Evolutionary conservation across 2,113 vertebrate species (phyloP), one percentile per base, ranked within the genome.

Genomic region (Apodemus sylvaticus): DNA sequence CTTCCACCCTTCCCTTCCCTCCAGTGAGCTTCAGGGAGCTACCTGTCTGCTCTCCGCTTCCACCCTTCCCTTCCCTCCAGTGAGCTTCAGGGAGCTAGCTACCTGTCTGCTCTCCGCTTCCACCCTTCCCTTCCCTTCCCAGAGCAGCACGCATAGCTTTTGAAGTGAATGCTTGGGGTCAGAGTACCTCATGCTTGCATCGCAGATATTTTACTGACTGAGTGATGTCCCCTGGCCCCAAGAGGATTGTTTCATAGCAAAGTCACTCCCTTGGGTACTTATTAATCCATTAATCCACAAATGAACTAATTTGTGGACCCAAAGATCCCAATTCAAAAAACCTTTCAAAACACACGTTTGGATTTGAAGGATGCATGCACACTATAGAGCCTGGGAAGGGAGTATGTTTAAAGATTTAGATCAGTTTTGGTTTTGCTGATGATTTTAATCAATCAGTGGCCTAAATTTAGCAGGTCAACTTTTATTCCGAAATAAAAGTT

Each of bases 401-500:
- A 58, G 51, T 34, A 51, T 70, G 88, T 92, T 74, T 92, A 31
- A 86, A 87, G 53, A 89, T 62, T 89, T 93, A 51, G 42, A 58
- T 70, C 48, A 68, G 3, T 76, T 91, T 76, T 86, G 8, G 77
- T 77, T 60, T 60, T n/a, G 70, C 3, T 89, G 48, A 7, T 68
- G 16, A 90, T 58, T 90, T 90, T 93, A 90, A 96, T 45, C 29
- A 53, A 76, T 42, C 12, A 55, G 26, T 45, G 24, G 7, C 78
- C 29, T 39, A 90, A 55, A 87, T 60, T 62, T 85, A 87, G 34
- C 26, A 85, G 36, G 31, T 94, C 79, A 92, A 86, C 8, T 91
- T 93, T 81, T 73, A 86, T 82, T 94, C 95, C 31, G 71, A 77
- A 24, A 31, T n/a, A n/a, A n/a, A n/a, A n/a, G n/a, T n/a, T n/a